These are phyloP conservation scores for Craterocephalus amniculus DNA, from an alignment of 2,797 vertebrate species.

Conservation along the genomic window DNA sequence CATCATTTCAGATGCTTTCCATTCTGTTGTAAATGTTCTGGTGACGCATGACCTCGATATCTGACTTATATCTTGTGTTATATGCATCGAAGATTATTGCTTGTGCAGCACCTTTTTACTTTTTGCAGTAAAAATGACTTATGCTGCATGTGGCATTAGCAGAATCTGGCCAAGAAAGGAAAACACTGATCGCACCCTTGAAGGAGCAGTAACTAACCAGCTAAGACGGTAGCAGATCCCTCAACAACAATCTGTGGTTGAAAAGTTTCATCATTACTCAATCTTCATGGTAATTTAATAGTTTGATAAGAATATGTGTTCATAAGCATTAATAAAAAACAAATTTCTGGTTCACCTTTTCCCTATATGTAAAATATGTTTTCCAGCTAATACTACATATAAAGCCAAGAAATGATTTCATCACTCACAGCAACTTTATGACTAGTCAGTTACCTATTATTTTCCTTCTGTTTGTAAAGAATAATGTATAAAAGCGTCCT, in stretches of 20 bases:
- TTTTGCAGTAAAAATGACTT: conserved; percentile 63
- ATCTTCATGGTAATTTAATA: neutral
- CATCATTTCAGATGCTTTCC: conserved; percentile 4
- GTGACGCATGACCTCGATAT: conserved; percentile 38
- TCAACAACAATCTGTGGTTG: conserved; percentile 24
- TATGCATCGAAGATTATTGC: conserved; percentile 35
- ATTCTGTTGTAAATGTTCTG: conserved; percentile 20
- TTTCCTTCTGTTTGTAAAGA: conserved; percentile 46
- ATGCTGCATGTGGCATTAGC: conserved; percentile 34
- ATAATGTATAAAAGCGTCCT: conserved; percentile 40
- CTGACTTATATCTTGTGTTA: conserved; percentile 19
- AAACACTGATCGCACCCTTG: conserved; percentile 38
- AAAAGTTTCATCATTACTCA: neutral
- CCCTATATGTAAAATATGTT: too few species aligned
- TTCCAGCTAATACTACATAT: neutral
- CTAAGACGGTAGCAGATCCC: neutral
- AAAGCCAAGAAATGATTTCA: conserved; percentile 45
- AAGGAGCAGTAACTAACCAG: conserved; percentile 49
- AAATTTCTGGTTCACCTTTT: neutral
- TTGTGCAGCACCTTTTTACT: conserved; percentile 46
- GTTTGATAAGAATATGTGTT: conserved; percentile 19
- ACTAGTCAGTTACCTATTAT: conserved; percentile 48
- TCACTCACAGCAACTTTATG: conserved; percentile 48
- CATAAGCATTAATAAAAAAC: neutral
- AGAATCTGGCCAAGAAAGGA: conserved; percentile 29